phyloP scores from a whole-genome alignment of 2,797 vertebrate genomes.

The Pseudocheirus occidentalis region DNA sequence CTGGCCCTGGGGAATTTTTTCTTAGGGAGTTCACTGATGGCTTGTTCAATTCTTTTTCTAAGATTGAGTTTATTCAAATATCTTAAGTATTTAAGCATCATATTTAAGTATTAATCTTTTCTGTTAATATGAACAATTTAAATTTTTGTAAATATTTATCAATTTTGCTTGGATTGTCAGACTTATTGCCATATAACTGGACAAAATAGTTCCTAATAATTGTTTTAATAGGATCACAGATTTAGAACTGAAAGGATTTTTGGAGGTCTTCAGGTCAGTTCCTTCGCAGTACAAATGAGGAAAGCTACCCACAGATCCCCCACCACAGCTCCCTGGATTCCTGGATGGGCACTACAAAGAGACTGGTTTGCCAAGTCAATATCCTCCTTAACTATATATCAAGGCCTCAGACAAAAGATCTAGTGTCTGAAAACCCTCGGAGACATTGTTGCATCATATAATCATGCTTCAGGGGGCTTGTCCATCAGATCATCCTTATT shows the following conservation, averaged over 20 bases:
- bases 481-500: background rate
- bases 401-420: background rate
- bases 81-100: background rate
- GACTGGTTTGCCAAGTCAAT: background rate
- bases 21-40: background rate
- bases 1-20: background rate
- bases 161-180: background rate
- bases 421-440: background rate
- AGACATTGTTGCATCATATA: background rate
- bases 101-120: background rate
- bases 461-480: background rate
- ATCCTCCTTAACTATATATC: background rate
- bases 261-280: background rate
- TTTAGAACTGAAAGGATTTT: background rate
- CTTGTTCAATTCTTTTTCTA: background rate
- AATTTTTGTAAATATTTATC: background rate
- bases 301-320: background rate
- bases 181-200: background rate
- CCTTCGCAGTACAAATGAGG: background rate
- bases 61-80: background rate
- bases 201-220: background rate
- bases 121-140: background rate
- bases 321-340: background rate
- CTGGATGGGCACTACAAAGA: background rate
- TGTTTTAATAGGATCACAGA: background rate